These are phyloP conservation scores for Bombylius major DNA, from an alignment of 2,888 invertebrate species.

Conservation along the genomic window DNA sequence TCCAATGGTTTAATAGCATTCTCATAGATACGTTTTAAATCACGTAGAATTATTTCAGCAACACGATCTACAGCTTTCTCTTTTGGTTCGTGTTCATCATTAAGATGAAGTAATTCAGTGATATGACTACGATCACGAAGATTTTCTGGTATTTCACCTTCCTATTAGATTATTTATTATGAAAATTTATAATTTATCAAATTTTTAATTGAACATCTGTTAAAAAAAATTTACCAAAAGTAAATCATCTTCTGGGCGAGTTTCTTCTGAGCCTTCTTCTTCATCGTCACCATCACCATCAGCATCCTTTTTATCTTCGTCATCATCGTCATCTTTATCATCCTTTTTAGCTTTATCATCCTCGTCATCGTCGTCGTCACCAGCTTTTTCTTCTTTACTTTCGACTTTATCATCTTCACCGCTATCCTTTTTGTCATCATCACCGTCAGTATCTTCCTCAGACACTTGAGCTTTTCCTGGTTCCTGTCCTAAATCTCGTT, in stretches of 20 bases:
- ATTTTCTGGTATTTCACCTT: slow-evolving; percentile 61
- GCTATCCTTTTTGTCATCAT: slow-evolving; percentile 17
- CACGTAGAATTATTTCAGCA: slow-evolving; percentile 65
- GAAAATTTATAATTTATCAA: background rate
- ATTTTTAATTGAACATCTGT: slow-evolving; percentile 7
- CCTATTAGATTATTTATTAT: slow-evolving; percentile 33
- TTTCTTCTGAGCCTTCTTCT: slow-evolving; percentile 37
- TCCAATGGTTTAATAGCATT: slow-evolving; percentile 81
- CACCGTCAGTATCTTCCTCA: slow-evolving; percentile 1
- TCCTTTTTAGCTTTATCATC: slow-evolving; percentile 35
- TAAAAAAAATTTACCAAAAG: slow-evolving; percentile 39
- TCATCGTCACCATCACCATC: slow-evolving; percentile 15
- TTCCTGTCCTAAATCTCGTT: background rate
- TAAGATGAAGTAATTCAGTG: slow-evolving; percentile 63
- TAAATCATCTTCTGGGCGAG: slow-evolving; percentile 50
- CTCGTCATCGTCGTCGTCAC: slow-evolving; percentile 18
- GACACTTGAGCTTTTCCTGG: background rate
- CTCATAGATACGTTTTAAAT: slow-evolving; percentile 75
- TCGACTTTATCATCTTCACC: slow-evolving; percentile 16
- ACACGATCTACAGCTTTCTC: slow-evolving; percentile 60
- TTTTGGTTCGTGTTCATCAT: slow-evolving; percentile 57
- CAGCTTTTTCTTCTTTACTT: slow-evolving; percentile 11
- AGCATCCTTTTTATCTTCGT: slow-evolving; percentile 7
- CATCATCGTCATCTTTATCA: slow-evolving; percentile 39
- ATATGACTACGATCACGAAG: slow-evolving; percentile 69